These are phyloP conservation scores for Scomber colias DNA, from an alignment of 2,113 vertebrate species.

Conservation along the genomic window DNA sequence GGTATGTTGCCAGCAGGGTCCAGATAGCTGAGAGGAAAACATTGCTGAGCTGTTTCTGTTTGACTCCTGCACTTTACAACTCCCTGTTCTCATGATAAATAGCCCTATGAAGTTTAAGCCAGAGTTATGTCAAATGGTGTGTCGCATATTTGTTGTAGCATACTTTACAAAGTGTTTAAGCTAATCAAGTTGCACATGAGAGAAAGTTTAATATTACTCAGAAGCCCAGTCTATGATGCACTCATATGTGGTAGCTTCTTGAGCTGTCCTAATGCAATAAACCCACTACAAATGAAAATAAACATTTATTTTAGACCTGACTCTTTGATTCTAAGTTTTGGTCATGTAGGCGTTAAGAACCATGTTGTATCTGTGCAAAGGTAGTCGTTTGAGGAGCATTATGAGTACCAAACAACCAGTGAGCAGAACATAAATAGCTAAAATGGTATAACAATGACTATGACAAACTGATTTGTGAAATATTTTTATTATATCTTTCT, in stretches of 20 bases:
- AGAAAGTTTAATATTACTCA: not conserved
- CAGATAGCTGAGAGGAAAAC: constrained; percentile 56
- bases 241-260: not conserved
- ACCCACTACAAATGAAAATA: not conserved
- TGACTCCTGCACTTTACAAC: constrained; percentile 35
- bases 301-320: not conserved
- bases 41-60: constrained; percentile 54
- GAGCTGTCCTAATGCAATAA: not conserved
- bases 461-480: not conserved
- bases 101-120: not conserved
- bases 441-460: not conserved
- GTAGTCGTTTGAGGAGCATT: too few species aligned
- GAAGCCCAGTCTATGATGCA: not conserved
- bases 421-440: too few species aligned
- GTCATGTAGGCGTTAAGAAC: not conserved
- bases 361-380: not conserved
- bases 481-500: not conserved
- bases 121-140: not conserved
- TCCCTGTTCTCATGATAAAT: not conserved
- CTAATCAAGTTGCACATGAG: not conserved
- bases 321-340: not conserved
- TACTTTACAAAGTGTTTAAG: not conserved
- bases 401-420: too few species aligned
- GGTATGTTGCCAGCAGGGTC: constrained; percentile 37
- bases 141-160: not conserved